These are phyloP conservation scores for Morpho deidamia DNA, from an alignment of 2,888 invertebrate genomes.

Conservation along the genomic window DNA sequence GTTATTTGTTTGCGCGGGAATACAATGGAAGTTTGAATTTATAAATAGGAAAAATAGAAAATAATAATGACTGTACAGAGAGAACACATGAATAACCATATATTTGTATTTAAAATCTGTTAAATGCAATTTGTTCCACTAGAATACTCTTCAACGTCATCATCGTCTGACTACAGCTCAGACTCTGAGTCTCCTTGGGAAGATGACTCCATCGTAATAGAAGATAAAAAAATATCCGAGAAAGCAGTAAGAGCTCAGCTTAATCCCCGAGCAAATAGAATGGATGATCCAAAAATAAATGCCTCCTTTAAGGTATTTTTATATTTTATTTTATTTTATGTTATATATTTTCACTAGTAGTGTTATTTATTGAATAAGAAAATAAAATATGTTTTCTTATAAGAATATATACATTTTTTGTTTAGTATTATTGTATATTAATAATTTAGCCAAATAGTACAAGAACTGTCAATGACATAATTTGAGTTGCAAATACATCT, in stretches of 20 bases:
- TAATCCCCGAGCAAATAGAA: constrained; percentile 59
- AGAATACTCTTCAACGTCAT: constrained; percentile 59
- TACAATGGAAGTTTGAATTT: constrained; percentile 23
- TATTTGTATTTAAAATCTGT: not conserved
- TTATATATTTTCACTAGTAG: too few relatives aligned
- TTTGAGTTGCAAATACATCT: too few relatives aligned
- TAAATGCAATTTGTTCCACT: constrained; percentile 26
- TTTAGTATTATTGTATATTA: too few relatives aligned
- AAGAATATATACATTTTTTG: too few relatives aligned
- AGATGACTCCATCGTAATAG: constrained; percentile 58
- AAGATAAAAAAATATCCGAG: constrained; percentile 37
- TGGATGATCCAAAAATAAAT: constrained; percentile 64
- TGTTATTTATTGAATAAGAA: too few relatives aligned
- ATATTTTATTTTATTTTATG: too few relatives aligned
- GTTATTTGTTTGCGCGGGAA: constrained; percentile 48
- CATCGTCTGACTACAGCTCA: constrained; percentile 64
- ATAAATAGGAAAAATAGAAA: not conserved
- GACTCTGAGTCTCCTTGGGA: constrained; percentile 66
- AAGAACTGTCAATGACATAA: too few relatives aligned
- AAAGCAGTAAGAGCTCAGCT: constrained; percentile 48
- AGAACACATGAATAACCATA: not conserved
- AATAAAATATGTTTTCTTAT: too few relatives aligned
- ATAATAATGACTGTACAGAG: not conserved
- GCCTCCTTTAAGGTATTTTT: constrained; percentile 47
- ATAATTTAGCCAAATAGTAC: too few relatives aligned